Evolutionary conservation across 37 sponge, comb jelly and placozoan genomes (phyloP), one percentile per base, ranked within the genome.

Genomic region (Hormiphora californensis): DNA sequence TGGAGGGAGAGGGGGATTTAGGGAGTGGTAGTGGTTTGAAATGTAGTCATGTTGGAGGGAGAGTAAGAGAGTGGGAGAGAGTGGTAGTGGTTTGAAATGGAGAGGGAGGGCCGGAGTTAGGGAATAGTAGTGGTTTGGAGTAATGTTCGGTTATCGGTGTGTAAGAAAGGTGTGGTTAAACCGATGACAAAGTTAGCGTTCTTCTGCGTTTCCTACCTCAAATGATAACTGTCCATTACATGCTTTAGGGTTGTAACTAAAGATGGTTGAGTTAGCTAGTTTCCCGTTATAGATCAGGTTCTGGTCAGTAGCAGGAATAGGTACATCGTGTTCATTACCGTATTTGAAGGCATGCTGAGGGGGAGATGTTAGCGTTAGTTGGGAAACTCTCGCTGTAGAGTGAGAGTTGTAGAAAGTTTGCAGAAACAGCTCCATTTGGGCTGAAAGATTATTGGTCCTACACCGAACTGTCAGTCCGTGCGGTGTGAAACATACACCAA

Each of bases 161-260:
- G n/a, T n/a, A n/a, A n/a, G n/a, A n/a, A n/a, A n/a, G n/a, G n/a
- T n/a, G n/a, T n/a, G n/a, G n/a, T n/a, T n/a, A n/a, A n/a, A n/a
- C n/a, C n/a, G n/a, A n/a, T n/a, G n/a, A n/a, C n/a, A n/a, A n/a
- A n/a, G n/a, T n/a, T n/a, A n/a, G n/a, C n/a, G n/a, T n/a, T n/a
- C n/a, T n/a, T n/a, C n/a, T n/a, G n/a, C 15, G 62, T 19, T 19
- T 32, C 68, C 7, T 21, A 73, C 87, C 87, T 94, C 93, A 63
- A 93, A 86, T 43, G 88, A 90, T 44, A 94, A 85, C 93, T 94
- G 93, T 1, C 93, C 93, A 65, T 94, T 92, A 55, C 92, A 88
- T 7, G 93, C 95, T 88, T 91, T 94, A 37, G 93, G 91, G 86
- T 93, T 94, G 87, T 94, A 94, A 22, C 90, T 90, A 62, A 94